Conservation (phyloP, 2,888 invertebrate species). For the Palloptera scutellata region DNA sequence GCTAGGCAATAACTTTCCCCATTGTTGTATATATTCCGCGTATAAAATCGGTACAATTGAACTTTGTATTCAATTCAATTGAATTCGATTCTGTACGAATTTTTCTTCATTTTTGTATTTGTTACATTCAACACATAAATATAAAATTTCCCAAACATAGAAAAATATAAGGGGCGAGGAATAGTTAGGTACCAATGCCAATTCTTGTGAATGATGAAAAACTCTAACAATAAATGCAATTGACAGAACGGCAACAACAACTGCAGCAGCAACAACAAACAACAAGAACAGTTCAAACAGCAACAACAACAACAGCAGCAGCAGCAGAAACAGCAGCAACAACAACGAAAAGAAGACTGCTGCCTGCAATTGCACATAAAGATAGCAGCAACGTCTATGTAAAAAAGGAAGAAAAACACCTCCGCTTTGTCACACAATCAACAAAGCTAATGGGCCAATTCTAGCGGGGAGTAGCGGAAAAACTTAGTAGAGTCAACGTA, state of each 20-base stretch:
- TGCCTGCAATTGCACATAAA: neutral
- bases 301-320: neutral
- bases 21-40: too few species aligned
- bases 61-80: too few species aligned
- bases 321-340: neutral
- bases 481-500: neutral
- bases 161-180: neutral
- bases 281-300: neutral
- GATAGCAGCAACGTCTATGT: neutral
- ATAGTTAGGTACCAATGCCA: too few species aligned
- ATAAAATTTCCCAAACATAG: neutral
- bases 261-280: neutral
- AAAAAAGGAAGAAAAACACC: slow-evolving; percentile 8
- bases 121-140: neutral
- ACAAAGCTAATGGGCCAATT: neutral
- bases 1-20: too few species aligned
- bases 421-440: slow-evolving; percentile 2
- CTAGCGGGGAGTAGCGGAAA: neutral
- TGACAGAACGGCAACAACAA: neutral
- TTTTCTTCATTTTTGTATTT: too few species aligned
- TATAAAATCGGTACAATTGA: too few species aligned
- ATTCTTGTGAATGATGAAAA: too few species aligned
- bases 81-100: too few species aligned
- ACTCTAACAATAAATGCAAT: too few species aligned
- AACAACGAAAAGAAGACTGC: neutral